Evolutionary conservation across 2,888 invertebrate species (phyloP).

Genomic region (Sesia bembeciformis): DNA sequence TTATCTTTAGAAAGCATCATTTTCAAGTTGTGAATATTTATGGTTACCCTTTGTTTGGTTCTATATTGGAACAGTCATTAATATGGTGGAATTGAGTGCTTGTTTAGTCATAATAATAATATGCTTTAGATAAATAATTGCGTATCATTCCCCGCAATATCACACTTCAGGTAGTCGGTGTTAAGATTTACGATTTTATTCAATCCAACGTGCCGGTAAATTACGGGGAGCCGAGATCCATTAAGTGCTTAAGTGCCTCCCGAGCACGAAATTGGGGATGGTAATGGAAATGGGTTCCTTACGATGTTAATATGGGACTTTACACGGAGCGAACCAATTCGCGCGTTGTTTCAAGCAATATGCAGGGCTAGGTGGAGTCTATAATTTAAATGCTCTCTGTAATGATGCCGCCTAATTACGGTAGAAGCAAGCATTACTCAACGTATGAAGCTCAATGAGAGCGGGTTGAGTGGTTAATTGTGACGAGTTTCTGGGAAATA

Average conservation of each 20-base stretch:
- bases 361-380: slow-evolving; percentile 16
- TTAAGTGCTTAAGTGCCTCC: slow-evolving; percentile 72
- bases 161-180: slow-evolving; percentile 49
- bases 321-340: slow-evolving; percentile 47
- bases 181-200: slow-evolving; percentile 71
- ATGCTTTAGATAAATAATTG: slow-evolving; percentile 25
- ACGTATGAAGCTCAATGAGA: too few species aligned
- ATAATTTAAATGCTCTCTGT: slow-evolving; percentile 26
- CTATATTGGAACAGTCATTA: too few species aligned
- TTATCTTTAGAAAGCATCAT: too few species aligned
- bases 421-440: too few species aligned
- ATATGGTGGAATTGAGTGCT: neutral
- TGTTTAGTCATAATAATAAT: neutral
- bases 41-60: too few species aligned
- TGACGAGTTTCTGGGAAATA: too few species aligned
- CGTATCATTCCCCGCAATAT: slow-evolving; percentile 58
- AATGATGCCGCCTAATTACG: neutral
- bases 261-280: slow-evolving; percentile 71
- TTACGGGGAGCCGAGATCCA: slow-evolving; percentile 68
- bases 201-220: slow-evolving; percentile 66
- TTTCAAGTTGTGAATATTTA: too few species aligned
- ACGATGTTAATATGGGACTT: slow-evolving; percentile 66
- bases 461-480: too few species aligned
- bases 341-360: slow-evolving; percentile 47
- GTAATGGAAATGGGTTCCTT: slow-evolving; percentile 69